Conservation (phyloP, 2,888 invertebrate species). For the Synergus laeviventris region DNA sequence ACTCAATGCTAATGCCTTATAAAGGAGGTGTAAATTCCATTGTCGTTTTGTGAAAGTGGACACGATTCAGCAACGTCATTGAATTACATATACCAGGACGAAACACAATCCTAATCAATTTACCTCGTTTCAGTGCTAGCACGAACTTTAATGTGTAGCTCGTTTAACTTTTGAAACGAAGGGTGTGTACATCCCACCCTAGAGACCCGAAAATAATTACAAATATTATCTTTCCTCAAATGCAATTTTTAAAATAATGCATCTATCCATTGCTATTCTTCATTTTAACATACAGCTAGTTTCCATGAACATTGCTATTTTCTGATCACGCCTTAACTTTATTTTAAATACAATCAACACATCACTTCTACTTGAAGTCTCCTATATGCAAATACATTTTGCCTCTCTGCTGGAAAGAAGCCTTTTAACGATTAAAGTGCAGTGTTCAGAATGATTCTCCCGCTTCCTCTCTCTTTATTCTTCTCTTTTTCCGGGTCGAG, state of each 20-base stretch:
- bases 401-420: too few species aligned
- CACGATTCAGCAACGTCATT: constrained; percentile 17
- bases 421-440: not conserved
- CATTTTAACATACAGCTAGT: too few species aligned
- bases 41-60: constrained; percentile 18
- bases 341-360: too few species aligned
- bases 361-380: too few species aligned
- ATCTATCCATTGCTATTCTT: not conserved
- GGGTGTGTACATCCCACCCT: not conserved
- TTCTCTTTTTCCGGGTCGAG: constrained; percentile 17
- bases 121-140: constrained; percentile 2
- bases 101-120: constrained; percentile 34
- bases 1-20: not conserved
- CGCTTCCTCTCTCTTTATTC: not conserved
- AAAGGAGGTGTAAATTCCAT: not conserved
- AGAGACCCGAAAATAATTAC: constrained; percentile 18
- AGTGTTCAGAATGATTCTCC: not conserved
- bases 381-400: too few species aligned
- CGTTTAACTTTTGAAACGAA: constrained; percentile 31
- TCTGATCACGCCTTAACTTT: too few species aligned
- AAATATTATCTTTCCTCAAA: not conserved
- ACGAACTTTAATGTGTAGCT: constrained; percentile 35
- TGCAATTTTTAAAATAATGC: not conserved
- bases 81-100: not conserved
- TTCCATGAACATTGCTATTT: too few species aligned